phyloP scores from a whole-genome alignment of 2,797 vertebrate species.

The Anabacerthia variegaticeps region DNA sequence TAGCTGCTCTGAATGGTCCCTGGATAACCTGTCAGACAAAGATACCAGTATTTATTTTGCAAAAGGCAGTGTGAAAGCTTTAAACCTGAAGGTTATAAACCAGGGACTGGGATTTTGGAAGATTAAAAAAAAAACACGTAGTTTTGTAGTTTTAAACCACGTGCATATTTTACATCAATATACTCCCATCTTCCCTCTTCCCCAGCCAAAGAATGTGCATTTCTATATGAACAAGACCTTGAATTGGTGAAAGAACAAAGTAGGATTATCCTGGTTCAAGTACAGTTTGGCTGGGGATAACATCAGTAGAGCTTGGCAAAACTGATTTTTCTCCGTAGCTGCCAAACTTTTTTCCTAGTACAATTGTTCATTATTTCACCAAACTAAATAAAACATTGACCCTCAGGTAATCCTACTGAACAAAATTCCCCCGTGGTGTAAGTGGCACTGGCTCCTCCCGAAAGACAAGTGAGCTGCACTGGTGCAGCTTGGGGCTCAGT shows the following conservation, averaged over 20 bases:
- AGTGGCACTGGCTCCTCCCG: background rate
- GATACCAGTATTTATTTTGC: background rate
- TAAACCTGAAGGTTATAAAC: background rate
- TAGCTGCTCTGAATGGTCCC: background rate
- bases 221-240: background rate
- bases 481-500: accelerated
- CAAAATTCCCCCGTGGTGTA: background rate
- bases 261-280: background rate
- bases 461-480: background rate
- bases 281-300: background rate
- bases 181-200: background rate
- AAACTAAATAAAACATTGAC: constrained; percentile 15
- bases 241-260: background rate
- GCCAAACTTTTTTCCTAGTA: background rate
- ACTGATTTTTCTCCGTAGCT: background rate
- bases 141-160: background rate
- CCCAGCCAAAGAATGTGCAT: background rate
- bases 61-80: background rate
- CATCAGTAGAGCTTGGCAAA: background rate
- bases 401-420: background rate
- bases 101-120: background rate
- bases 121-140: background rate
- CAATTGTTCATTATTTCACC: background rate
- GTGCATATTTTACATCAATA: background rate
- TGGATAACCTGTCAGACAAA: background rate